Evolutionary conservation across 35 echinoderm and acorn worm species (phyloP), one percentile per base, ranked within the genome.

Genomic region (Ophiothrix spiculata): DNA sequence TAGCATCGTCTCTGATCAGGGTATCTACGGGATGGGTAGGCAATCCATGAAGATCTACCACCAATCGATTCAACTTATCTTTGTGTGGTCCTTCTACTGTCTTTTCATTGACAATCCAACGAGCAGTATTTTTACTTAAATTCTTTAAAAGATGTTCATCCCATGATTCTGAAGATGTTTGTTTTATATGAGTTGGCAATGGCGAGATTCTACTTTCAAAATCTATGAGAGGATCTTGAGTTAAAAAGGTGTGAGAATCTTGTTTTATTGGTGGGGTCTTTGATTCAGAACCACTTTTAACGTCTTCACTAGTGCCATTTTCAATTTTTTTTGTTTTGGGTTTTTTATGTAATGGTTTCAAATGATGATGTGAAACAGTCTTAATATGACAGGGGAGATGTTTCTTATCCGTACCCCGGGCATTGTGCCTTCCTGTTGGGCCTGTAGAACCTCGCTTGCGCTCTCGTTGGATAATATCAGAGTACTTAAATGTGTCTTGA

Each of bases 381-480:
- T 97, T 91, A 35, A 97, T 89, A 81, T 97, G 80, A 75, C 94
- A 97, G 28, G 94, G 94, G 31, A 97, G 37, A 83, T 97, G 94
- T 69, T 10, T 69, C 49, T 97, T 84, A 32, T 97, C 83, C 10
- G 80, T 79, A 12, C 86, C 87, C 39, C 87, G 87, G 0, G 90
- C 56, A 64, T 97, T 88, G 54, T 89, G 75, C 25, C 90, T 84
- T 31, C 85, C 90, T 31, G 84, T 80, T 0, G 64, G 45, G 13
- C 60, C 84, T 3, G 49, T 32, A 14, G 39, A 21, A 42, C 17
- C 32, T 0, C 34, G 56, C 37, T 90, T 90, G 39, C 82, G 87
- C 39, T 88, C 77, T 81, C 82, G 86, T 28, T 86, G 40, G 75
- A 80, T 17, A 56, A 83, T 81, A 33, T 81, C 73, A 69, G 56